Conservation (phyloP, 2,888 invertebrate genomes). For the Aplocera efformata region DNA sequence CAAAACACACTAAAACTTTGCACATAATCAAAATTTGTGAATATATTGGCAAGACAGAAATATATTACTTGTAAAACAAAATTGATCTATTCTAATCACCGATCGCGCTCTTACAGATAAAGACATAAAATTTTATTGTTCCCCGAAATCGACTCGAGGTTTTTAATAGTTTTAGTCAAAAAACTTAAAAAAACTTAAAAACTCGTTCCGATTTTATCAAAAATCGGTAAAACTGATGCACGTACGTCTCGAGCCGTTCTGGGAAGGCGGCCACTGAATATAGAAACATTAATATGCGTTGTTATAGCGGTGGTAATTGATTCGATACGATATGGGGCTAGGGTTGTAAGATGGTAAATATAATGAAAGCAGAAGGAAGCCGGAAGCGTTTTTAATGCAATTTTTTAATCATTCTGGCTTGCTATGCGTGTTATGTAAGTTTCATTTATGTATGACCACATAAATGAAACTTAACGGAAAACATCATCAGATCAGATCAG, state of each 20-base stretch:
- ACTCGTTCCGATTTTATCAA: constrained; percentile 46
- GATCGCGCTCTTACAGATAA: constrained; percentile 44
- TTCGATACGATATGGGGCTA: background rate
- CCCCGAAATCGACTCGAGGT: constrained; percentile 36
- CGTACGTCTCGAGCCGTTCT: constrained; percentile 33
- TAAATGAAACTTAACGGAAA: no score
- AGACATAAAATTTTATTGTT: constrained; percentile 60
- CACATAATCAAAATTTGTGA: no score
- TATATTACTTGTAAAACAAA: constrained; percentile 12
- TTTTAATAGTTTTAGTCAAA: constrained; percentile 36
- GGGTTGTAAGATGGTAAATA: no score
- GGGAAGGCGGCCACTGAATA: constrained; percentile 24
- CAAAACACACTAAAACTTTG: no score
- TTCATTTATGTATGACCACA: no score
- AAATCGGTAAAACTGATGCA: constrained; percentile 49
- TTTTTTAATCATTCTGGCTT: no score
- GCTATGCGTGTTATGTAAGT: no score
- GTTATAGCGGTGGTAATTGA: constrained; percentile 11
- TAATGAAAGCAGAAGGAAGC: no score
- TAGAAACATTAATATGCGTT: constrained; percentile 25
- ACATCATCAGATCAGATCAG: no score
- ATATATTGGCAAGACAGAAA: background rate
- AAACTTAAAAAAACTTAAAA: constrained; percentile 35
- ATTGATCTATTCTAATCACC: constrained; percentile 37
- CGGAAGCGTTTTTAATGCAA: no score